phyloP scores from a whole-genome alignment of 2,888 invertebrate species.

The Cephus runcator region DNA sequence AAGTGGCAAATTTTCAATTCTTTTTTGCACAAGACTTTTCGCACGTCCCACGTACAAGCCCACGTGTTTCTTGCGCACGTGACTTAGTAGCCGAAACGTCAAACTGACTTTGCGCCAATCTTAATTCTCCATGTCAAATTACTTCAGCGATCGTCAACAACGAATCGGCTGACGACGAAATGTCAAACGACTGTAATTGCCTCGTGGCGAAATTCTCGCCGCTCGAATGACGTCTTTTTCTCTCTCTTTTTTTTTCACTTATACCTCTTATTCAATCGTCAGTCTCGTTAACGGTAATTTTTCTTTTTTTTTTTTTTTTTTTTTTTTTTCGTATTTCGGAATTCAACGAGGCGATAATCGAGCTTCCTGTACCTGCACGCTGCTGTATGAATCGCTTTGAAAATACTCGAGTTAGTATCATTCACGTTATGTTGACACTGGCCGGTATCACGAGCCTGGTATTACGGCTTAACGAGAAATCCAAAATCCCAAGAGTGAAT shows the following conservation, averaged over 20 bases:
- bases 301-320: not conserved
- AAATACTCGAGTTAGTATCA: not conserved
- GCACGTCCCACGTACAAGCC: too few species aligned
- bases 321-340: not conserved
- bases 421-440: not conserved
- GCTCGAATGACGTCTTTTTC: not conserved
- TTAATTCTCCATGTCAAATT: not conserved
- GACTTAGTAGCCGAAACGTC: not conserved
- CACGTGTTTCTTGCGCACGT: too few species aligned
- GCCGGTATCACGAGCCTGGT: not conserved
- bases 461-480: not conserved
- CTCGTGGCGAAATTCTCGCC: not conserved
- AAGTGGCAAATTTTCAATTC: too few species aligned
- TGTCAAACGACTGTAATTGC: not conserved
- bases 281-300: not conserved
- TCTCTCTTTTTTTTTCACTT: not conserved
- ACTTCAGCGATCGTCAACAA: not conserved
- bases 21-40: too few species aligned
- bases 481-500: not conserved
- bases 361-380: not conserved
- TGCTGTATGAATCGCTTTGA: not conserved
- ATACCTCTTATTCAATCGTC: not conserved
- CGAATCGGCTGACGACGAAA: not conserved
- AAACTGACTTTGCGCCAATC: not conserved
- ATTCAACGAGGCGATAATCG: not conserved